Base-by-base conservation (phyloP, 2,113 vertebrate species). In the Solea solea region DNA sequence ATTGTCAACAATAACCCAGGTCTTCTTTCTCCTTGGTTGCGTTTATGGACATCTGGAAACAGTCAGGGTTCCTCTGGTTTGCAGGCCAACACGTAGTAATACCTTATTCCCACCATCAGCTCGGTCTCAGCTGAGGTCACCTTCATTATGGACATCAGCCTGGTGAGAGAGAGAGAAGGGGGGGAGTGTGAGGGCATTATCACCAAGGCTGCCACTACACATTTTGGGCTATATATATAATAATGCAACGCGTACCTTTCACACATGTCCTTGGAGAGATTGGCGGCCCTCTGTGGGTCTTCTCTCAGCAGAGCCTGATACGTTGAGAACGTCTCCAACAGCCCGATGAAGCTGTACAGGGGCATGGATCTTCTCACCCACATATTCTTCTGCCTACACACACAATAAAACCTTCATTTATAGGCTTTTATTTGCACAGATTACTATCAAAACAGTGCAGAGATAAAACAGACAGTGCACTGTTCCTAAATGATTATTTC, bases 281-380 rank as follows among this genome's bases (percentile, higher is more conserved):
- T 66, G 39, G 59, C 74, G 51, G 95, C 95, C 79, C 85, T 82
- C 82, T 93, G 52, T 0, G 91, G 93, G 48, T 96, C 80, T 0
- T 71, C 70, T 58, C 83, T 90, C 80, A 82, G 58, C 25, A 94
- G 86, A 10, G 21, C 52, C 86, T 96, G 95, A 76, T 93, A 96
- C 0, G 71, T 25, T 66, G 95, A 95, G 66, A 89, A 88, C 14
- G 95, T 94, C 80, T 96, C 88, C 14, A 95, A 13, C 49, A 95
- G 81, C 34, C 95, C 95, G 34, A 95, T 78, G 72, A 91, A 91
- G 28, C 85, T 76, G 72, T 85, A 84, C 25, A 96, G 69, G 46
- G 91, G 58, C 77, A 92, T 80, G 8, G 50, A 0, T 46, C 13
- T 74, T 50, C 54, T 87, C 64, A 88, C 85, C 67, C 80, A 85